Conservation (phyloP, 2,113 vertebrate species). For the Gobius niger region DNA sequence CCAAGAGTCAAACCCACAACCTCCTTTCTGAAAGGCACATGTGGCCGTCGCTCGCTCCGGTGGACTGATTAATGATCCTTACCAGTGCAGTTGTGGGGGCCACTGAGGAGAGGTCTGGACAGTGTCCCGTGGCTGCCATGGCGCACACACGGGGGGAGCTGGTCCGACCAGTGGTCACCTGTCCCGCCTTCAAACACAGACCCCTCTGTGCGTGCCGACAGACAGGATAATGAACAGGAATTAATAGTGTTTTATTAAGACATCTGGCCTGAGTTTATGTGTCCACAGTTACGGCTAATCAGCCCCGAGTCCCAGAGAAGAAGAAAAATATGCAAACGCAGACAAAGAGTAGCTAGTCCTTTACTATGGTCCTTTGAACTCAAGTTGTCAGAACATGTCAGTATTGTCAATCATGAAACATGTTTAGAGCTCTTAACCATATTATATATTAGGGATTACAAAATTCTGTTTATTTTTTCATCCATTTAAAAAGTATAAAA, state of each 20-base stretch:
- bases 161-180: constrained; percentile 81
- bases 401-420: too few species aligned
- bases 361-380: neutral
- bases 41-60: constrained; percentile 76
- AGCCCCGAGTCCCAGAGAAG: neutral
- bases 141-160: constrained; percentile 87
- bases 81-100: constrained; percentile 78
- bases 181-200: constrained; percentile 59
- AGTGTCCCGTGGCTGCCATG: constrained; percentile 95
- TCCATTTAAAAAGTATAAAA: too few species aligned
- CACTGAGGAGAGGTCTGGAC: constrained; percentile 84
- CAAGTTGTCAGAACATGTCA: too few species aligned
- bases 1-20: neutral
- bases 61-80: constrained; percentile 84
- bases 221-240: constrained; percentile 58
- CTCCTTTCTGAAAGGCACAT: constrained; percentile 52
- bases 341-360: neutral
- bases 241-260: constrained; percentile 68
- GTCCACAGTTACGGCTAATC: neutral
- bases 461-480: too few species aligned
- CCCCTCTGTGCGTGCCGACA: constrained; percentile 55
- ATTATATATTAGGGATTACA: too few species aligned
- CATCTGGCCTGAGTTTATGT: constrained; percentile 1
- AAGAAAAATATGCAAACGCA: neutral
- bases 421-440: too few species aligned